Conservation (phyloP, 2,888 invertebrate species). For the Diarsia mendica region DNA sequence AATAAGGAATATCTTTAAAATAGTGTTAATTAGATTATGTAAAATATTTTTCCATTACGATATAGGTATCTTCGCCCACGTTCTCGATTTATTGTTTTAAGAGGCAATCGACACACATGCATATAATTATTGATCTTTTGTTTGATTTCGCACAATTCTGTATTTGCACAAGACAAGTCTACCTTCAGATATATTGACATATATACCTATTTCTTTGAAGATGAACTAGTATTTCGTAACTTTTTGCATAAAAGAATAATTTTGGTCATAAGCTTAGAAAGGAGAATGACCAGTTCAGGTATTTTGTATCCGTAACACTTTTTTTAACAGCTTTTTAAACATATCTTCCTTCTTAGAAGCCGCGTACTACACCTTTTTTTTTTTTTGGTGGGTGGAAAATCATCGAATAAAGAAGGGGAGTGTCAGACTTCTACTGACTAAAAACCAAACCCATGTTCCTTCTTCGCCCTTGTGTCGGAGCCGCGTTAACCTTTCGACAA, state of each 20-base stretch:
- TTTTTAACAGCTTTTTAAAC: neutral
- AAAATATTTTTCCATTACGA: slow-evolving; percentile 1
- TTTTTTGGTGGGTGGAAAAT: no score
- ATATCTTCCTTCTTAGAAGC: neutral
- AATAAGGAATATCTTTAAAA: slow-evolving; percentile 20
- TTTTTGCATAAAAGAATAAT: no score
- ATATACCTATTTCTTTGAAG: neutral
- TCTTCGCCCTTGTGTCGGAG: no score
- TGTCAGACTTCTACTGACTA: no score
- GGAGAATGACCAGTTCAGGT: neutral
- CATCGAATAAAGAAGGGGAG: no score
- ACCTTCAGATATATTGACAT: slow-evolving; percentile 10
- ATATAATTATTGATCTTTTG: slow-evolving; percentile 17
- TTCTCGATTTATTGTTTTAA: neutral
- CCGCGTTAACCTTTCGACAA: no score
- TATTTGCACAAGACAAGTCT: slow-evolving; percentile 34
- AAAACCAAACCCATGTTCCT: no score
- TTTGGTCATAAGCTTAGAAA: slow-evolving; percentile 1
- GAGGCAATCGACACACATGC: slow-evolving; percentile 27
- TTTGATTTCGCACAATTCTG: slow-evolving; percentile 30
- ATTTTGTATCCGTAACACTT: neutral
- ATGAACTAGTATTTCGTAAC: slow-evolving; percentile 25
- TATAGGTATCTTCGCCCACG: slow-evolving; percentile 17
- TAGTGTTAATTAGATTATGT: neutral
- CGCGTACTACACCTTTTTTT: neutral